Percentiles rank a stretch among this genome's conserved stretches.
These are phyloP conservation scores for Elegia similella DNA, from an alignment of 2,888 invertebrate genomes.

Conservation along the genomic window DNA sequence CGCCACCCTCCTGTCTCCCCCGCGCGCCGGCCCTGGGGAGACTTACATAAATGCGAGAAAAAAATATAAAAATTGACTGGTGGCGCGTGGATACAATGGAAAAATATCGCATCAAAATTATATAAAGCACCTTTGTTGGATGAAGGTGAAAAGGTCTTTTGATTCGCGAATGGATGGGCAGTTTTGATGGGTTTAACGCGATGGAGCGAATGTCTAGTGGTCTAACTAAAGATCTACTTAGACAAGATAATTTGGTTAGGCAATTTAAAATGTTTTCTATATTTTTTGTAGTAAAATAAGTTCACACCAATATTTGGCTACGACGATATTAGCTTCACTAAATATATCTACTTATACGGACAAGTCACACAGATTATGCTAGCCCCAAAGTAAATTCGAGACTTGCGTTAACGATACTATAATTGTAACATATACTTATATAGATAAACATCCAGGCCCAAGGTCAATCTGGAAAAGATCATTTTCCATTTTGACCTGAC, in stretches of 20 bases:
- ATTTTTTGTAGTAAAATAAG: too few relatives aligned
- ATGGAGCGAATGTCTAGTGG: conserved; percentile 21
- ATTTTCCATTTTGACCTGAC: too few relatives aligned
- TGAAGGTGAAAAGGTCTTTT: conserved; percentile 52
- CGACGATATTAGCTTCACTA: too few relatives aligned
- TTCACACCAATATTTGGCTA: too few relatives aligned
- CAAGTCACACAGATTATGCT: too few relatives aligned
- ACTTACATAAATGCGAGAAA: conserved; percentile 54
- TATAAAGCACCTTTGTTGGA: conserved; percentile 68
- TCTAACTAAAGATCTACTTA: not conserved
- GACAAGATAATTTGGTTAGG: not conserved
- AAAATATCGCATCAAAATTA: conserved; percentile 76
- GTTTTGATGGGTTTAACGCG: conserved; percentile 47
- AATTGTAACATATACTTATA: too few relatives aligned
- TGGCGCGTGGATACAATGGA: conserved; percentile 72
- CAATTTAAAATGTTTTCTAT: not conserved
- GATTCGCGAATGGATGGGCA: conserved; percentile 51
- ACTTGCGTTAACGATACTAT: too few relatives aligned
- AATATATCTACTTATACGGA: too few relatives aligned
- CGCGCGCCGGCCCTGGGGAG: conserved; percentile 34
- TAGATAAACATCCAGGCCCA: too few relatives aligned
- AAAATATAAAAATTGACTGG: conserved; percentile 59
- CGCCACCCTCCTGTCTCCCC: conserved; percentile 40
- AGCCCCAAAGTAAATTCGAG: too few relatives aligned
- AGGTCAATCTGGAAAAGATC: too few relatives aligned